Evolutionary conservation across 1,140 invertebrate genomes (phyloP).

Genomic region (Drosophila sturtevanti): DNA sequence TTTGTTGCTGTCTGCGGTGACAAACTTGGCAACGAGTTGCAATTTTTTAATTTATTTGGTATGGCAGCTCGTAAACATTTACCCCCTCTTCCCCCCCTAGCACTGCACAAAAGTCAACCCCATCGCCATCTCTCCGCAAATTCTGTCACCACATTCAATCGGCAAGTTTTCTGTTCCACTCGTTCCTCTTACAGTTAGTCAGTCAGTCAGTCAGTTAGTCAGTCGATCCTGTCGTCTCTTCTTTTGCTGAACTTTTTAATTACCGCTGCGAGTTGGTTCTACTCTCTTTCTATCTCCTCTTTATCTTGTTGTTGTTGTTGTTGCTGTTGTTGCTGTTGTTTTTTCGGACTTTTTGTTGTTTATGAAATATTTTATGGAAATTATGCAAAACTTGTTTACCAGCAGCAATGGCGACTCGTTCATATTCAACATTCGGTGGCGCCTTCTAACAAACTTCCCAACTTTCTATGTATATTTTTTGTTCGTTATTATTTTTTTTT

Average conservation of each 20-base stretch:
- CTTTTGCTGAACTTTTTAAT: constrained; percentile 72
- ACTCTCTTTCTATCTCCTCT: constrained; percentile 18
- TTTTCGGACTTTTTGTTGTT: constrained; percentile 48
- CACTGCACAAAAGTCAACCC: not conserved
- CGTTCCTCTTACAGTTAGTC: constrained; percentile 57
- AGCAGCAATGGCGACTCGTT: constrained; percentile 21
- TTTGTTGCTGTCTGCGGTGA: constrained; percentile 47
- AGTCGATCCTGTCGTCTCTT: constrained; percentile 19
- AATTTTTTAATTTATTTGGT: constrained; percentile 68
- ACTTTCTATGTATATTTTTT: not conserved
- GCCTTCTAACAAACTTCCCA: constrained; percentile 48
- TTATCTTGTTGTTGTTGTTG: not conserved
- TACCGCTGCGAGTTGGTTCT: constrained; percentile 54
- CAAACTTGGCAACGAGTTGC: constrained; percentile 74
- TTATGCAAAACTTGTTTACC: constrained; percentile 66
- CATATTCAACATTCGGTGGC: constrained; percentile 42
- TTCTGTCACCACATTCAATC: constrained; percentile 42
- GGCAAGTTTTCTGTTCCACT: constrained; percentile 44
- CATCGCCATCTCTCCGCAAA: not conserved
- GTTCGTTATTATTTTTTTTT: no score
- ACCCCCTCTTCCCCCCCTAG: not conserved
- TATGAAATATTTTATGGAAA: constrained; percentile 62
- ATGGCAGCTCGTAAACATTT: constrained; percentile 37
- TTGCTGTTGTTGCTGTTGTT: not conserved
- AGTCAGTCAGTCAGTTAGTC: constrained; percentile 8